Base-by-base conservation (phyloP, 2,888 invertebrate genomes). In the Syritta pipiens region DNA sequence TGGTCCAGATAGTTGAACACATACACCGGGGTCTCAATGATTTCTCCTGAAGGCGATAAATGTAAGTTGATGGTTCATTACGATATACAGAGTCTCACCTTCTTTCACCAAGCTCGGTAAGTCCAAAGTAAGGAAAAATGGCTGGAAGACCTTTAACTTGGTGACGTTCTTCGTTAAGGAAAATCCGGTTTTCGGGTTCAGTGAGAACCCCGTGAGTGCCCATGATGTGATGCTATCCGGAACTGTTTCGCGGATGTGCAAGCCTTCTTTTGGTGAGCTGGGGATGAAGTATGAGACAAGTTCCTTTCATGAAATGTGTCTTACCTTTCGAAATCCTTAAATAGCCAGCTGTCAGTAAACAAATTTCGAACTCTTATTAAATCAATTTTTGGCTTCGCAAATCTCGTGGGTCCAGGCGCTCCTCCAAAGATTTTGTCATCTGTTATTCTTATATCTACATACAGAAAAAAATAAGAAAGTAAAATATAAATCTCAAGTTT, bases 1-100 rank as follows among this genome's bases (percentile, higher is more conserved):
- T 92, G 3, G 20, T 93, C 92, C 87, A 96, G 91, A 84, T 97
- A 95, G 88, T 97, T 98, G 86, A 95, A 96, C 6, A 97, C 92
- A 7, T 95, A 93, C 4, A 95, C 93, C 37, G 97, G 94, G 40
- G 97, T 92, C 0, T 95, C 95, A 53, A 98, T 91, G 12, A 95
- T 93, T 90, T 99, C 99, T 12, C 96, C 84, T 84, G 9, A 44
- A 40, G 0, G 4, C 5, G 10, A 22, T n/a, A 30, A 20, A 9
- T 12, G 1, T 12, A 2, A 44, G 6, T n/a, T 6, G 2, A 10
- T 6, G 10, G 5, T 6, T 7, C 4, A 7, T 6, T 9, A 19
- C 5, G 1, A 1, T 0, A 4, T 28, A 1, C 37, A 4, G 5
- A 14, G 42, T 12, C 59, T 60, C 30, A 22, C 94, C 94, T 68